Base-by-base conservation (phyloP, 1,140 invertebrate genomes). In the Marisa cornuarietis region DNA sequence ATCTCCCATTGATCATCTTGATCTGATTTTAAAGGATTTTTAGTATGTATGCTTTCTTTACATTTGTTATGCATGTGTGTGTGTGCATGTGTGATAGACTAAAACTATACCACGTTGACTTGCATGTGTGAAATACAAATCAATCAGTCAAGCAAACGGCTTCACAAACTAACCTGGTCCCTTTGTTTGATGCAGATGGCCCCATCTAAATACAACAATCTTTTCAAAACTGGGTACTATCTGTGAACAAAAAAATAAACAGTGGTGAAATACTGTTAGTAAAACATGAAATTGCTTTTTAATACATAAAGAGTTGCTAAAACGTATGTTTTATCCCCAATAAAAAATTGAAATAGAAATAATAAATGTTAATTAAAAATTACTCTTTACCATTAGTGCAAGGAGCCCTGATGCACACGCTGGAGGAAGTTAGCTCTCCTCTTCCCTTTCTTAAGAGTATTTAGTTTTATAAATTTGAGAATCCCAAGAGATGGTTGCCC, bases 151-250 rank as follows among this genome's bases (percentile, higher is more conserved):
- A 20, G 6, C 9, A 42, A 42, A 42, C 2, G 31, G 31, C 31
- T 42, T 42, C 0, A 42, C n/a, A 18, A 26, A 51, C 73, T 80
- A 82, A 88, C 88, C 88, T 81, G 87, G 88, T 63, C 88, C 88
- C 81, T 85, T 87, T 16, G 84, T 71, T 58, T 77, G 62, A n/a
- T 81, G 69, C 9, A 88, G 80, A 62, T 79, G 75, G 22, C 87
- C 87, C 24, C 88, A 81, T 79, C 88, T 81, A 72, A 88, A 89
- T 20, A 89, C 78, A 54, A 89, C 85, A 49, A 88, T n/a, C 65
- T 83, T 79, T 65, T 89, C 85, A 86, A 81, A 82, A 14, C 85
- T 79, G 76, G 81, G 79, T 20, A 87, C 80, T 58, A 81, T 80
- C 85, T 88, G 75, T 20, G 82, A 83, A 79, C 42, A 61, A 78